These are phyloP conservation scores for Valencia hispanica DNA, from an alignment of 2,797 vertebrate genomes.

Conservation along the genomic window DNA sequence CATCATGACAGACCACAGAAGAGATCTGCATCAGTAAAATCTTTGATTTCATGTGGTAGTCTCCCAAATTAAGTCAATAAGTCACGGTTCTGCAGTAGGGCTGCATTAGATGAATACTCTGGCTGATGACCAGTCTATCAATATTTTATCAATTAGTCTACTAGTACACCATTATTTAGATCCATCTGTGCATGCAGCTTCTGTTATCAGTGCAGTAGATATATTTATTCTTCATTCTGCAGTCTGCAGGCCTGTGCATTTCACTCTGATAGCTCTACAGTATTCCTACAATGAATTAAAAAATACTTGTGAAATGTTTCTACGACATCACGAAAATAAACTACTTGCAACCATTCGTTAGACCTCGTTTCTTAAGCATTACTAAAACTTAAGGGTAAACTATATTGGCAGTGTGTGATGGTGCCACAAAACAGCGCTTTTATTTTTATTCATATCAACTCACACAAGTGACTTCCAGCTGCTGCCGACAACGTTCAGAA, in stretches of 20 bases:
- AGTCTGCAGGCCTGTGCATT: neutral
- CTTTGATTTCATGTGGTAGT: neutral
- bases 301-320: neutral
- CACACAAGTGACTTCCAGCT: neutral
- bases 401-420: neutral
- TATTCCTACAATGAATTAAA: neutral
- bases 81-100: neutral
- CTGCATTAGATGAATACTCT: neutral
- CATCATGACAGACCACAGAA: neutral
- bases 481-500: neutral
- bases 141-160: neutral
- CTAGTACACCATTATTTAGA: neutral
- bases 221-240: neutral
- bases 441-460: neutral
- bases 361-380: neutral
- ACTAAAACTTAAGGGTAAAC: neutral
- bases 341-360: neutral
- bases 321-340: neutral
- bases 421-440: neutral
- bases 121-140: neutral
- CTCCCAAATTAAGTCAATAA: neutral
- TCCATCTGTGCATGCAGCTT: neutral
- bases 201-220: neutral
- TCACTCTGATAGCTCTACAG: neutral
- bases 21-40: neutral